Percentiles rank a stretch among this genome's conserved stretches.
Conservation (phyloP, 2,888 invertebrate species). For the Acanthosoma haemorrhoidale region DNA sequence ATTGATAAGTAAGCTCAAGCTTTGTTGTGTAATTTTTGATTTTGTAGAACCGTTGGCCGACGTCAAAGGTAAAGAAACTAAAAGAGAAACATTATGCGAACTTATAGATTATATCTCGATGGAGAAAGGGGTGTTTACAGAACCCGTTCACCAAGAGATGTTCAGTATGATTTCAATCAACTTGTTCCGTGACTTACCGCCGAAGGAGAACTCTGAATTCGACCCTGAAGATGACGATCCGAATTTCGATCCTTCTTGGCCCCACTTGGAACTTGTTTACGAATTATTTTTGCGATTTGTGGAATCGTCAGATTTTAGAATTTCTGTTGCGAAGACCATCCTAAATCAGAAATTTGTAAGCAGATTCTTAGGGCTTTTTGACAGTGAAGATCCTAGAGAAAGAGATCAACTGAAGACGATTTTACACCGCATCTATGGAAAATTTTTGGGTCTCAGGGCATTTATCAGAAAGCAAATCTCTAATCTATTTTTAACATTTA, state of each 20-base stretch:
- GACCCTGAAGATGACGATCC: conserved; percentile 99
- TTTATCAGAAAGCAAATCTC: conserved; percentile 99
- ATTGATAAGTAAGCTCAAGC: not conserved
- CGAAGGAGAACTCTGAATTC: conserved; percentile 82
- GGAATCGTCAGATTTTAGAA: conserved; percentile 97
- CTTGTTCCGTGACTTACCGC: conserved; percentile 95
- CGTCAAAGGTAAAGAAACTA: not conserved
- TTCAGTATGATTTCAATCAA: conserved; percentile 97
- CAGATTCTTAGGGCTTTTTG: conserved; percentile 93
- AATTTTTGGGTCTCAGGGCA: conserved; percentile 90
- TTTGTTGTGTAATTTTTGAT: not conserved
- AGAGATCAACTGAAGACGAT: conserved; percentile 98
- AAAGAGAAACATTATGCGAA: conserved; percentile 74
- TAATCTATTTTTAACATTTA: conserved; percentile 98
- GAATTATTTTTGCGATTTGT: conserved; percentile 96
- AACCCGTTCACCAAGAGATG: conserved; percentile 95
- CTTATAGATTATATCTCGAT: conserved; percentile 84
- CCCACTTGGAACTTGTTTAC: conserved; percentile 93
- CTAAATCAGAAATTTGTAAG: conserved; percentile 98
- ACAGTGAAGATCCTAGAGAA: conserved; percentile 98
- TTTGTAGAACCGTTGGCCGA: not conserved
- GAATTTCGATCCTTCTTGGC: conserved; percentile 97
- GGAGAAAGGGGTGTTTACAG: conserved; percentile 85
- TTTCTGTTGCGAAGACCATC: conserved; percentile 83
- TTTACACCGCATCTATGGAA: conserved; percentile 98